Evolutionary conservation across 2,888 invertebrate genomes (phyloP).

Genomic region (Girardia tigrina): DNA sequence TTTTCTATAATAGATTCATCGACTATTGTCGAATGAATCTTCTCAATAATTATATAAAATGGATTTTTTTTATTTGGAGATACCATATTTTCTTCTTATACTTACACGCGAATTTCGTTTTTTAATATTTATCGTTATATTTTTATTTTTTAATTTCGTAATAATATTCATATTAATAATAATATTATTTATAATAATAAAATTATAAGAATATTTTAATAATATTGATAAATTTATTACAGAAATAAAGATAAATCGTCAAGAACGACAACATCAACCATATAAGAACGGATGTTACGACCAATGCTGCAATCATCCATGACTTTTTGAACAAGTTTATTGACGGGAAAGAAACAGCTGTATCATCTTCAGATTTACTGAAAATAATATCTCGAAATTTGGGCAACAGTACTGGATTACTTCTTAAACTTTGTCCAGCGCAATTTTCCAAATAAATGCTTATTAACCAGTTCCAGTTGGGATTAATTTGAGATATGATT

Average conservation of each 20-base stretch:
- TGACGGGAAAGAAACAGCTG: background rate
- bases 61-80: no score
- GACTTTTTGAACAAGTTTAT: constrained; percentile 1
- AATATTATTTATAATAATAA: no score
- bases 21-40: no score
- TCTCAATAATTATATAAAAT: no score
- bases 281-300: background rate
- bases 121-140: no score
- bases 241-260: background rate
- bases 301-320: background rate
- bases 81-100: no score
- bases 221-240: no score
- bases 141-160: no score
- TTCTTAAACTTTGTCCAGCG: background rate
- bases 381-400: background rate
- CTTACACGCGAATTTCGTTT: no score
- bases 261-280: background rate
- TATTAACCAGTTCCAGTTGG: background rate
- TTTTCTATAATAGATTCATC: no score
- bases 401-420: background rate
- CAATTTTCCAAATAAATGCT: background rate
- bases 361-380: background rate
- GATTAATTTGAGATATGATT: background rate
- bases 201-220: no score
- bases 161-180: no score